Base-by-base conservation (phyloP, 2,797 vertebrate genomes). In the Merluccius polli region DNA sequence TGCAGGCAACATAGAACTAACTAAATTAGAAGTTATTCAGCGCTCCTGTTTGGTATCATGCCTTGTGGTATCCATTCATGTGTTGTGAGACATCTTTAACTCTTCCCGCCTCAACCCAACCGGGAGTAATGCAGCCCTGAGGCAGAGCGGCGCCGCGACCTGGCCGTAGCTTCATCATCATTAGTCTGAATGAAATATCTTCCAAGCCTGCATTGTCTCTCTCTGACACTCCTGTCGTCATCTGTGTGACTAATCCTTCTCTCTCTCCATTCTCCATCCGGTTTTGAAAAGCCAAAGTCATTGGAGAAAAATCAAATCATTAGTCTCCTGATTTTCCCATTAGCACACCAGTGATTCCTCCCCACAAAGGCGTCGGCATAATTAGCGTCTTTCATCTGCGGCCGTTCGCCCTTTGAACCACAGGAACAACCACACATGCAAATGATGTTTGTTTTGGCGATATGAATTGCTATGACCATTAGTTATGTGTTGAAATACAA, bases 271-370 rank as follows among this genome's bases (percentile, higher is more conserved):
- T 84, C 79, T 77, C 88, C 86, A 86, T 89, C 89, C 88, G 84
- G 88, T 86, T 85, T 77, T 73, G 81, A 82, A 83, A 80, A 85
- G 83, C 81, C 83, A 4, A 85, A 91, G 85, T 81, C 83, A 80
- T 78, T 86, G 86, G 84, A 86, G 84, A 87, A 87, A 90, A 90
- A 90, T 89, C 81, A 82, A 90, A 92, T 90, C 76, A 84, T 90
- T 89, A 90, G 85, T 79, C 86, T 85, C 90, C 93, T 92, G 91
- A 92, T 93, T 93, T 92, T 91, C 84, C 86, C 90, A 94, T 93
- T 93, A 92, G 88, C 82, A 84, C 79, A 81, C 87, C 77, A 90
- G 90, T 91, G 85, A 82, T 93, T 92, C 84, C 87, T 87, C 79
- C 90, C 86, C 86, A 78, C 75, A 72, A 78, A 63, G 84, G 79